Evolutionary conservation across 1,140 invertebrate species (phyloP).

Genomic region (Druon quercuslanigerum): DNA sequence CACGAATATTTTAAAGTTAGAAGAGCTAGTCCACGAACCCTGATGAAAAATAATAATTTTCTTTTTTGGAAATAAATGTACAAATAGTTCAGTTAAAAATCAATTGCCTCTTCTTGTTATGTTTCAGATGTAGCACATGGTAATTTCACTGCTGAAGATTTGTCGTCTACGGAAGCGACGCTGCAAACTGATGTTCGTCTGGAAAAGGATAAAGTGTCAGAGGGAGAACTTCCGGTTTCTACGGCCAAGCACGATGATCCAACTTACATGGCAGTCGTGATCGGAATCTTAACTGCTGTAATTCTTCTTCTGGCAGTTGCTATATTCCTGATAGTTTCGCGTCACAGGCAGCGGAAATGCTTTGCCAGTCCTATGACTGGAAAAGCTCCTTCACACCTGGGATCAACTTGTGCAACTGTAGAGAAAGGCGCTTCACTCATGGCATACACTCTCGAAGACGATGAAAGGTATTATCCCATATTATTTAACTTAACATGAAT

Average conservation of each 20-base stretch:
- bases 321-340: slow-evolving; percentile 86
- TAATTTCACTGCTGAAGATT: slow-evolving; percentile 81
- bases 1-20: too few species aligned
- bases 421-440: slow-evolving; percentile 74
- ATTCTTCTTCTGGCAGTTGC: slow-evolving; percentile 84
- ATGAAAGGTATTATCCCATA: slow-evolving; percentile 67
- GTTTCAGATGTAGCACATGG: slow-evolving; percentile 82
- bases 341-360: slow-evolving; percentile 86
- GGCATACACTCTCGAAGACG: slow-evolving; percentile 73
- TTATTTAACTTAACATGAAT: too few species aligned
- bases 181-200: slow-evolving; percentile 75
- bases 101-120: slow-evolving; percentile 5
- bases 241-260: slow-evolving; percentile 84
- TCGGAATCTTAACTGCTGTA: slow-evolving; percentile 86
- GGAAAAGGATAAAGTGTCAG: slow-evolving; percentile 75
- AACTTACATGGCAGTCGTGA: slow-evolving; percentile 87
- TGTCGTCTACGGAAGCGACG: slow-evolving; percentile 68
- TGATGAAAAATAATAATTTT: too few species aligned
- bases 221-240: slow-evolving; percentile 78
- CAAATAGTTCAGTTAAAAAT: background rate
- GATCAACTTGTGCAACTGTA: slow-evolving; percentile 75
- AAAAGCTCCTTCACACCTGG: slow-evolving; percentile 76
- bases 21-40: too few species aligned
- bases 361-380: slow-evolving; percentile 84
- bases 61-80: slow-evolving; percentile 14